Evolutionary conservation across 2,888 invertebrate species (phyloP), one percentile per base, ranked within the genome.

Genomic region (Rhaphigaster nebulosa): DNA sequence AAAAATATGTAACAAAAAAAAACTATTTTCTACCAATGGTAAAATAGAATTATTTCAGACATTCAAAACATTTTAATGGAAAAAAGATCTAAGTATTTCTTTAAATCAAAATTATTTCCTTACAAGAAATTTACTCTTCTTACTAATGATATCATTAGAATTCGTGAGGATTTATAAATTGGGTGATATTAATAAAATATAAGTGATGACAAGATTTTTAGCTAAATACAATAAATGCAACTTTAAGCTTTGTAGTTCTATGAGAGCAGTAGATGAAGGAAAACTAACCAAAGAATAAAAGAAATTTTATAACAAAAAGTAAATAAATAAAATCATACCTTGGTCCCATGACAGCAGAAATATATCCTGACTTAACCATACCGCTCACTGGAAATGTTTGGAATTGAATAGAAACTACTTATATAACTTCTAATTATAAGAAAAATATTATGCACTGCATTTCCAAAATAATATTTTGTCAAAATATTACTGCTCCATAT

Each of bases 321-420:
- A 23, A 54, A 54, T 23, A 1, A n/a, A 3, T 29, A 13, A 13
- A 54, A n/a, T 50, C 90, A 94, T 94, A 96, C 96, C 96, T 96
- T 92, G 96, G 95, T 84, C 97, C 97, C 95, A 97, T 95, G 92
- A 97, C 95, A 34, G 96, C 97, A 92, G 96, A 95, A 92, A 97
- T 94, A 93, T 95, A 95, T 87, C 96, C 96, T 20, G 96, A 96
- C 91, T 95, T 94, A 45, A 95, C 95, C 91, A 95, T 94, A 52
- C 97, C 97, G 93, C 95, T 96, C 41, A 96, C 96, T 97, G 94
- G 90, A 38, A 76, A 76, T 6, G 38, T 38, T 20, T 10, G 3
- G 20, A 34, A 23, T 76, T 76, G 20, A 5, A 76, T 76, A 38
- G 20, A 76, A 38, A 38, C 38, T 20, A 8, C 13, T 60, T 60